A percentile compares a stretch with the other conserved stretches of the same genome.
Conservation (phyloP, 2,797 vertebrate genomes). For the Limosa lapponica region DNA sequence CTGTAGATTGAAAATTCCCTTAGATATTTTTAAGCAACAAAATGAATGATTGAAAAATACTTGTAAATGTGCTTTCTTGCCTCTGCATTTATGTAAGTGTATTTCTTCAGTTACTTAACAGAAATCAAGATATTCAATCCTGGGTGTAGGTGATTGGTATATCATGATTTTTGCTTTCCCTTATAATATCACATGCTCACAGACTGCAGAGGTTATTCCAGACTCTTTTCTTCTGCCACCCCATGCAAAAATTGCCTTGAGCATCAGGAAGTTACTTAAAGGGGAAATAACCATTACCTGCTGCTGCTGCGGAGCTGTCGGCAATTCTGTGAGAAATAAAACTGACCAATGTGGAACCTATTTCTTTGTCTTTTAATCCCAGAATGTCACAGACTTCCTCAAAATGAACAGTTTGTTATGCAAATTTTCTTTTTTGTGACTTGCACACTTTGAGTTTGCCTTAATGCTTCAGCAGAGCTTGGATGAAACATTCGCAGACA, state of each 20-base stretch:
- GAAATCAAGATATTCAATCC: background rate
- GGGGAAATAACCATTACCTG: background rate
- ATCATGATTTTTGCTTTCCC: background rate
- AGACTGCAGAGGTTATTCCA: background rate
- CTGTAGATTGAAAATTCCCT: background rate
- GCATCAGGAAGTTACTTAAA: background rate
- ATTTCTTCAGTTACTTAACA: background rate
- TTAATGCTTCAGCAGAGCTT: constrained; percentile 5
- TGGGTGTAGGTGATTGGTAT: constrained; percentile 15
- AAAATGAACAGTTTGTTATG: constrained; percentile 16
- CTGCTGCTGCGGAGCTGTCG: background rate
- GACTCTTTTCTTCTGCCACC: background rate
- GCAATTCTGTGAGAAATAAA: background rate
- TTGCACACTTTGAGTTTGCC: background rate
- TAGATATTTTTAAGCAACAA: background rate
- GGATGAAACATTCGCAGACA: constrained; percentile 36
- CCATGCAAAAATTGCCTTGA: background rate
- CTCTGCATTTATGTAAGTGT: background rate
- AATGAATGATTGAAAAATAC: background rate
- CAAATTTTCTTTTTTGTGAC: constrained; percentile 47
- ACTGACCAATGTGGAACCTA: background rate
- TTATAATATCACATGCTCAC: background rate
- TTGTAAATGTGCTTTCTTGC: background rate
- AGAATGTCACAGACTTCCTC: background rate
- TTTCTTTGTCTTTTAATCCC: background rate